These are phyloP conservation scores for Apteryx mantelli DNA, from an alignment of 2,113 vertebrate genomes.

Conservation along the genomic window DNA sequence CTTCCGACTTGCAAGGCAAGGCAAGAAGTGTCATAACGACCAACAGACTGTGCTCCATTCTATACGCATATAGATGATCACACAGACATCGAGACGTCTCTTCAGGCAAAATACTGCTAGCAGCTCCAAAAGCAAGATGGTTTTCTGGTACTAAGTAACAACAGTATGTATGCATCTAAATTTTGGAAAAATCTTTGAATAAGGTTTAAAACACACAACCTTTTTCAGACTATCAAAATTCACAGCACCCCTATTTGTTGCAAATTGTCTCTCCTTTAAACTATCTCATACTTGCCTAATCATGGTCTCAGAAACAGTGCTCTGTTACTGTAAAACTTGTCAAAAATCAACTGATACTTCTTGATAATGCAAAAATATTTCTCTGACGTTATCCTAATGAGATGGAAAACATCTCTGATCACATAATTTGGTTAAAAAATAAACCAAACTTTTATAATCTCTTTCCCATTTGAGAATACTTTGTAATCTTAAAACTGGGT, in stretches of 20 bases:
- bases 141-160: neutral
- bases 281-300: neutral
- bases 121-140: neutral
- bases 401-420: neutral
- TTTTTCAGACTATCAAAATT: neutral
- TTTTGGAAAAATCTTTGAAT: no score
- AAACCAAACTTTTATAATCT: neutral
- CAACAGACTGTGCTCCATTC: accelerated
- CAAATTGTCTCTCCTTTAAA: neutral
- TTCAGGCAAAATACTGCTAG: neutral
- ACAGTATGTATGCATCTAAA: neutral
- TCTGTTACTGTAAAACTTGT: neutral
- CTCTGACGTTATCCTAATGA: neutral
- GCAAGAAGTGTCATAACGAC: neutral
- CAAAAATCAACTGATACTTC: neutral
- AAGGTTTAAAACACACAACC: neutral
- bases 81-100: neutral
- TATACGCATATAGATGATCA: neutral
- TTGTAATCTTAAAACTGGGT: neutral
- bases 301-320: neutral
- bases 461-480: neutral
- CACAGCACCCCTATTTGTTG: neutral
- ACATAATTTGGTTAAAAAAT: neutral
- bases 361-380: neutral
- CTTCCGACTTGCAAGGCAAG: constrained; percentile 10